Percentiles rank a stretch among this genome's conserved stretches.
Conservation (phyloP, 30 jellyfish, hydroid and myxozoan genomes). For the Nemopilema nomurai region DNA sequence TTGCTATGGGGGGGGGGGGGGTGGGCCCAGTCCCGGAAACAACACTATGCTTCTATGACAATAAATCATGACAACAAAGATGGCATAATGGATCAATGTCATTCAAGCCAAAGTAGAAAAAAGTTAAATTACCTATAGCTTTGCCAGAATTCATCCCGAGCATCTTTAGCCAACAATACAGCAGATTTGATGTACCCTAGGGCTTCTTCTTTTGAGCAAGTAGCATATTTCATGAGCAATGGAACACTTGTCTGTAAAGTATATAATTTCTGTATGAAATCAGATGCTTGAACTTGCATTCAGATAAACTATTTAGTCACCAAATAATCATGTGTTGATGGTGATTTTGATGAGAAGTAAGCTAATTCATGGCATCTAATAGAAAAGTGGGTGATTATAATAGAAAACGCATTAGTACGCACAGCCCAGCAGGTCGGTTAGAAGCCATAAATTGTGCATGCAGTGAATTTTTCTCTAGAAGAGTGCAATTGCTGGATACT, state of each 20-base stretch:
- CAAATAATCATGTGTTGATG: too few relatives aligned
- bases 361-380: too few relatives aligned
- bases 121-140: not conserved
- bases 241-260: conserved; percentile 27
- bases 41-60: too few relatives aligned
- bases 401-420: too few relatives aligned
- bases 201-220: conserved; percentile 25
- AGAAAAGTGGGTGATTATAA: too few relatives aligned
- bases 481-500: too few relatives aligned
- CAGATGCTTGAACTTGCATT: not conserved
- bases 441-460: too few relatives aligned
- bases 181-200: conserved; percentile 5
- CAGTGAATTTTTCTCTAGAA: too few relatives aligned
- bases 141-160: conserved; percentile 33
- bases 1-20: too few relatives aligned
- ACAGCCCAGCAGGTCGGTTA: too few relatives aligned
- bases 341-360: too few relatives aligned
- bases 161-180: conserved; percentile 31
- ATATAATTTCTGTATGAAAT: not conserved
- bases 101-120: not conserved
- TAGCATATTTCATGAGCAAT: conserved; percentile 8
- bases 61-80: not conserved
- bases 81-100: not conserved
- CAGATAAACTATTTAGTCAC: not conserved
- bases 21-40: too few relatives aligned